Evolutionary conservation across 2,888 invertebrate species (phyloP).

Genomic region (Scaptomyza polygonia): DNA sequence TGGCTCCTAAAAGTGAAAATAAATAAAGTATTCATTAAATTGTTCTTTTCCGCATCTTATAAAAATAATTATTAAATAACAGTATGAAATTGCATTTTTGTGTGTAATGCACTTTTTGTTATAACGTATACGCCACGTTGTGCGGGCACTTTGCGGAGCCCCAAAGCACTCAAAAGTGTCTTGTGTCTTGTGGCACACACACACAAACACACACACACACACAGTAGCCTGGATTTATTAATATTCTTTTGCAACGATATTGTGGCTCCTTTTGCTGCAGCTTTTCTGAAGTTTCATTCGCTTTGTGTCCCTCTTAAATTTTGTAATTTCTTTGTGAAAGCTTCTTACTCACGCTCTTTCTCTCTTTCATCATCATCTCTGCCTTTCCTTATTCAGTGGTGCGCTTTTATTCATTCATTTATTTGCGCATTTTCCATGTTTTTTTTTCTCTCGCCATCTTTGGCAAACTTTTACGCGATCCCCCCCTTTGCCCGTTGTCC

Average conservation of each 20-base stretch:
- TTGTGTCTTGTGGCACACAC: slow-evolving; percentile 50
- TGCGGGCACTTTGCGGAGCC: slow-evolving; percentile 34
- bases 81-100: slow-evolving; percentile 10
- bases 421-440: slow-evolving; percentile 79
- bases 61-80: slow-evolving; percentile 35
- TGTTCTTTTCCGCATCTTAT: too few species aligned
- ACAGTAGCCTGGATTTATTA: slow-evolving; percentile 73
- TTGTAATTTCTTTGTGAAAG: slow-evolving; percentile 54
- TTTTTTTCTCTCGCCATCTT: slow-evolving; percentile 44
- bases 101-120: slow-evolving; percentile 26
- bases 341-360: slow-evolving; percentile 30
- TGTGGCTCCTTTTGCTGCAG: slow-evolving; percentile 11
- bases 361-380: slow-evolving; percentile 4
- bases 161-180: slow-evolving; percentile 36
- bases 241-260: slow-evolving; percentile 57
- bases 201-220: slow-evolving; percentile 4
- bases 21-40: too few species aligned
- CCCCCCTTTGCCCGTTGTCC: slow-evolving; percentile 6
- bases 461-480: slow-evolving; percentile 59
- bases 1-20: not conserved
- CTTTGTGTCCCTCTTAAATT: slow-evolving; percentile 29
- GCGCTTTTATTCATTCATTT: slow-evolving; percentile 80
- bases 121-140: slow-evolving; percentile 72
- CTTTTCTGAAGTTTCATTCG: slow-evolving; percentile 15
- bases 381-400: slow-evolving; percentile 19